phyloP scores from a whole-genome alignment of 2,113 vertebrate genomes.

The Xenopus laevis region DNA sequence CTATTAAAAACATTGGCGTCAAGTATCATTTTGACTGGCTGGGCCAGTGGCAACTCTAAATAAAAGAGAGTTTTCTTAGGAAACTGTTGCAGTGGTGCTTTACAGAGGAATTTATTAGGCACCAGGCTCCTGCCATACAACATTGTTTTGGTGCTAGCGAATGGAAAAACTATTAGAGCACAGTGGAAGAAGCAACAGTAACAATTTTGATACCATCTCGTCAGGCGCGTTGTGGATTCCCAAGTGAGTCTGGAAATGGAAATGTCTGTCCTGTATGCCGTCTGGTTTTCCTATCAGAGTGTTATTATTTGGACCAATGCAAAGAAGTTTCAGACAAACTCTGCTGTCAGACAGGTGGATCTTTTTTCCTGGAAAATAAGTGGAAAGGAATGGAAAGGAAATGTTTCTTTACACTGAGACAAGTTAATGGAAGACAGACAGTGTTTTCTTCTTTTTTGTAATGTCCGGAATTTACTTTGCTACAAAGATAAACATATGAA shows the following conservation, averaged over 20 bases:
- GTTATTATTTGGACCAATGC: conserved; percentile 64
- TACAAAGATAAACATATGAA: neutral
- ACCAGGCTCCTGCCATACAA: neutral
- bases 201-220: conserved; percentile 57
- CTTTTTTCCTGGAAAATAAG: conserved; percentile 28
- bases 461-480: neutral
- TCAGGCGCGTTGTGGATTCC: conserved; percentile 68
- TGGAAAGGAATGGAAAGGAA: conserved; percentile 40
- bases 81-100: neutral
- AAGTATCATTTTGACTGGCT: too few relatives aligned
- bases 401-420: conserved; percentile 28
- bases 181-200: conserved; percentile 18
- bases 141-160: conserved; percentile 44
- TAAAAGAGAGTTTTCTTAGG: too few relatives aligned
- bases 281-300: conserved; percentile 57
- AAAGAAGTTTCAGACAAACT: conserved; percentile 34
- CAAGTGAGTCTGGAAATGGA: conserved; percentile 69
- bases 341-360: conserved; percentile 37
- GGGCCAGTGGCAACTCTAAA: too few relatives aligned
- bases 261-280: conserved; percentile 59
- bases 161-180: conserved; percentile 65
- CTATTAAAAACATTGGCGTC: too few relatives aligned
- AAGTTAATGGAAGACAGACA: conserved; percentile 36
- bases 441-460: neutral
- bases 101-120: neutral